These are phyloP conservation scores for Zoroaster sp. DNA, from an alignment of 53 echinoderm and acorn worm genomes.

Conservation along the genomic window DNA sequence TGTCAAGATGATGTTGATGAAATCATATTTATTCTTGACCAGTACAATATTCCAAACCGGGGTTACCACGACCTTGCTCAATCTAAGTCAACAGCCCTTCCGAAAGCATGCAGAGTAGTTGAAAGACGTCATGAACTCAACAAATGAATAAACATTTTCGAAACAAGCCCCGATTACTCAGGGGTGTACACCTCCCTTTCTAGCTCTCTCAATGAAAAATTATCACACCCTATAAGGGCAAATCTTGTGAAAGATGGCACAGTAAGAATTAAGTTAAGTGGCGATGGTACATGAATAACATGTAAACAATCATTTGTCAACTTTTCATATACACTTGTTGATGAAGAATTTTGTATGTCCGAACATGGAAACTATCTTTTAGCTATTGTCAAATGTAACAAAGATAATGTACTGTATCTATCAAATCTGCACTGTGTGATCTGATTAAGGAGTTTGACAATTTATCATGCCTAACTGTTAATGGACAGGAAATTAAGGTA, in stretches of 20 bases:
- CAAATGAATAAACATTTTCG: conserved; percentile 14
- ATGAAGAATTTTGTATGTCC: conserved; percentile 21
- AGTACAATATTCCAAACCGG: conserved; percentile 44
- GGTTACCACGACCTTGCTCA: conserved; percentile 58
- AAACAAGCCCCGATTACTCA: conserved; percentile 14
- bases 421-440: no score
- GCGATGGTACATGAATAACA: conserved; percentile 29
- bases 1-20: conserved; percentile 50
- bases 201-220: background rate
- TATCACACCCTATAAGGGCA: conserved; percentile 8
- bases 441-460: conserved; percentile 49
- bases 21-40: conserved; percentile 45
- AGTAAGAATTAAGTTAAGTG: no score
- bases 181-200: conserved; percentile 55
- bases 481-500: no score
- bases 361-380: no score
- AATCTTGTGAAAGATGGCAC: background rate
- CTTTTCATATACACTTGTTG: conserved; percentile 37
- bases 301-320: conserved; percentile 40
- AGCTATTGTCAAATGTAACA: no score
- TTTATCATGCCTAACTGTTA: no score
- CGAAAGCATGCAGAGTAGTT: background rate
- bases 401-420: no score
- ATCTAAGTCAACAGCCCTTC: background rate
- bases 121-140: conserved; percentile 40